Conservation (phyloP, 2,113 vertebrate species). For the Macroglossus sobrinus region DNA sequence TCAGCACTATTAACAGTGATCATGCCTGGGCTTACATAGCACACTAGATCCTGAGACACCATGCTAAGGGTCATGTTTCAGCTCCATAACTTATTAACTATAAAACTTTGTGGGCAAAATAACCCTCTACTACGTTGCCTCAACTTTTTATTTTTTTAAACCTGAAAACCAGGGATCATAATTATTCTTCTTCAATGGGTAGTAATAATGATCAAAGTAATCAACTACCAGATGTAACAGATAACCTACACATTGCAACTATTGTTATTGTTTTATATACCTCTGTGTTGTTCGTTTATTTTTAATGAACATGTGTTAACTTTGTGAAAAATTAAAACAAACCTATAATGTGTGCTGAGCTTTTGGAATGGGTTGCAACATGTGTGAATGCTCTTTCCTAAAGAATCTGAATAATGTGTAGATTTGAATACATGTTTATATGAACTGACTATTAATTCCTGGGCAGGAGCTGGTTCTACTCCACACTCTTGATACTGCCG, state of each 20-base stretch:
- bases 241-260: background rate
- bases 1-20: background rate
- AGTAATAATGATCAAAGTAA: background rate
- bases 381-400: background rate
- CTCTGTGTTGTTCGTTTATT: background rate
- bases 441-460: background rate
- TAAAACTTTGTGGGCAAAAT: background rate
- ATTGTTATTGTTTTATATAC: background rate
- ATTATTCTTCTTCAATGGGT: background rate
- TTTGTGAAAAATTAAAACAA: background rate
- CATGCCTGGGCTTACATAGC: background rate
- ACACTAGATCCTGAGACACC: background rate
- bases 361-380: background rate
- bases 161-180: background rate
- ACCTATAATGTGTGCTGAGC: background rate
- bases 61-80: background rate
- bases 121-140: background rate
- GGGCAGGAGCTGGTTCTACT: background rate
- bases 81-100: background rate
- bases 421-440: background rate
- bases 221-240: background rate
- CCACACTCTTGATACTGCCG: background rate
- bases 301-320: background rate
- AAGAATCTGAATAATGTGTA: background rate
- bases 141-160: background rate